Percentiles rank a stretch among this genome's conserved stretches.
These are phyloP conservation scores for Contarinia nasturtii DNA, from an alignment of 1,140 invertebrate genomes.

Conservation along the genomic window DNA sequence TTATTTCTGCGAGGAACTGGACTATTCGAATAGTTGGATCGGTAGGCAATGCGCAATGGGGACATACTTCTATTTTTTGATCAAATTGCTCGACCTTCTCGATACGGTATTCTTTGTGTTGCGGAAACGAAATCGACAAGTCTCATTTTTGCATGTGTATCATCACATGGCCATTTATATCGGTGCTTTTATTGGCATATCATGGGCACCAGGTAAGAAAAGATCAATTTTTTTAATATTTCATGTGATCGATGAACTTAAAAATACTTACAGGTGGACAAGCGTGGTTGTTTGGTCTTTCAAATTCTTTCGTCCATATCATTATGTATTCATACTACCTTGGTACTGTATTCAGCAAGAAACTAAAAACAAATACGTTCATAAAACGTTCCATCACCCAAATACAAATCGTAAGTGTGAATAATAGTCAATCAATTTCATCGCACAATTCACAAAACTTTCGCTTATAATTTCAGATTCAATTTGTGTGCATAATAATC, in stretches of 20 bases:
- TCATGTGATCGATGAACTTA: background rate
- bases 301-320: background rate
- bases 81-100: background rate
- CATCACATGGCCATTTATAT: constrained; percentile 1
- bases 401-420: too few relatives aligned
- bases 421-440: too few relatives aligned
- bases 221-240: background rate
- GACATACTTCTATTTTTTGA: background rate
- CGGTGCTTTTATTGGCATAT: background rate
- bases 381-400: background rate
- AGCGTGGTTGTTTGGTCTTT: background rate
- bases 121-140: background rate
- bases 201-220: background rate
- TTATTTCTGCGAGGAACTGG: background rate
- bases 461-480: background rate
- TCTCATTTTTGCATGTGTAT: constrained; percentile 2
- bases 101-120: constrained; percentile 4
- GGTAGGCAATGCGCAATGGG: background rate
- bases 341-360: background rate
- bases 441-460: background rate
- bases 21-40: background rate
- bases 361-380: background rate
- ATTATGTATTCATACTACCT: background rate
- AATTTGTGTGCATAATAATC: background rate
- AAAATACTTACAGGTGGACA: background rate